Conservation (phyloP, 1,140 invertebrate species). For the Drosophila cardini region DNA sequence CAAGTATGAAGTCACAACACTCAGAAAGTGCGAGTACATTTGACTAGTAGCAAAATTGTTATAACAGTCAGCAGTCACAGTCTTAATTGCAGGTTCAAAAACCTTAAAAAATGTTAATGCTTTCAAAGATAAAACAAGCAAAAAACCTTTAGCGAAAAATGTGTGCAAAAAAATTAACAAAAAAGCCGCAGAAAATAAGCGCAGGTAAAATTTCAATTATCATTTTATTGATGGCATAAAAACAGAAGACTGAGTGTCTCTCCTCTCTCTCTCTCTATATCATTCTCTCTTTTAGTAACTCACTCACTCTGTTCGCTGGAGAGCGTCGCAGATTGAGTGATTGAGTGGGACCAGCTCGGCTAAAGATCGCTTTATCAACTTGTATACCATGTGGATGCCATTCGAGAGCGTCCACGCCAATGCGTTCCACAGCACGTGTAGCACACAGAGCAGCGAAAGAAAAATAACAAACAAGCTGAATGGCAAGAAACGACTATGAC, state of each 20-base stretch:
- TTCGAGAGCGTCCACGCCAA: slow-evolving; percentile 14
- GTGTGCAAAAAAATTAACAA: slow-evolving; percentile 41
- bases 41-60: not conserved
- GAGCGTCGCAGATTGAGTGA: slow-evolving; percentile 24
- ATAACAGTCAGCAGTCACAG: slow-evolving; percentile 6
- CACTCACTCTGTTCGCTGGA: slow-evolving; percentile 7
- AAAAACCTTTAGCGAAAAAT: slow-evolving; percentile 9
- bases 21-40: slow-evolving; percentile 15
- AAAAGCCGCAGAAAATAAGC: slow-evolving; percentile 29
- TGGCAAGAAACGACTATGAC: not conserved
- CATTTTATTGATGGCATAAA: slow-evolving; percentile 71
- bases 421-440: slow-evolving; percentile 72
- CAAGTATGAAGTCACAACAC: slow-evolving; percentile 31
- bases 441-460: slow-evolving; percentile 21
- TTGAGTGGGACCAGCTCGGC: slow-evolving; percentile 10
- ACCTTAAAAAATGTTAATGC: slow-evolving; percentile 56
- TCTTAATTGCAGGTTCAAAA: slow-evolving; percentile 59
- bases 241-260: slow-evolving; percentile 35
- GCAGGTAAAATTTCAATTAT: slow-evolving; percentile 66
- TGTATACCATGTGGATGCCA: slow-evolving; percentile 43
- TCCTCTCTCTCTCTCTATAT: not conserved
- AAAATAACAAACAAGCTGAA: not conserved
- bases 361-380: slow-evolving; percentile 20
- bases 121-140: slow-evolving; percentile 43
- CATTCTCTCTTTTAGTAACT: not conserved